These are phyloP conservation scores for Oreonectes daqikongensis DNA, from an alignment of 2,797 vertebrate genomes.

Conservation along the genomic window DNA sequence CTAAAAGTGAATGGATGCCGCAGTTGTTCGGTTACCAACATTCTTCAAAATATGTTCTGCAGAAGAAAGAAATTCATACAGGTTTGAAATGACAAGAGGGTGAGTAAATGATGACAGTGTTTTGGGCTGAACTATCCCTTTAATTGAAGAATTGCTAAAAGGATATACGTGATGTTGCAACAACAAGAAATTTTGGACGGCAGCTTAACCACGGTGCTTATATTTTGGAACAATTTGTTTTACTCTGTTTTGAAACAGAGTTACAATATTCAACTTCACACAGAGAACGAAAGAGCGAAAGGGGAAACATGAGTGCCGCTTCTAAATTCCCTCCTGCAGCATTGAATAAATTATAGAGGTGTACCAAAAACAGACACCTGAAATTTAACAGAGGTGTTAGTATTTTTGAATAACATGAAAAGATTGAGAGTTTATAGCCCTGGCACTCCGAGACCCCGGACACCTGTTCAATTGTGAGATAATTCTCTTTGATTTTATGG, in stretches of 20 bases:
- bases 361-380: constrained; percentile 9
- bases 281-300: not conserved
- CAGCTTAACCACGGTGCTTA: not conserved
- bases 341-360: not conserved
- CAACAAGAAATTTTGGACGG: too few species aligned
- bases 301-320: not conserved
- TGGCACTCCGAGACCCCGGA: constrained; percentile 38
- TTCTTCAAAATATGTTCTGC: too few species aligned
- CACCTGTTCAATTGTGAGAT: constrained; percentile 60
- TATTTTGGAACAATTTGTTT: too few species aligned
- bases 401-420: constrained; percentile 28
- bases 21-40: too few species aligned
- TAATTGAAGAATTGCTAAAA: too few species aligned
- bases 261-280: not conserved
- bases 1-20: too few species aligned
- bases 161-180: too few species aligned
- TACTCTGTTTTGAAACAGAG: too few species aligned
- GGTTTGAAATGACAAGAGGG: too few species aligned
- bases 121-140: too few species aligned
- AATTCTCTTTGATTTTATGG: constrained; percentile 63
- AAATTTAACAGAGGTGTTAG: constrained; percentile 25
- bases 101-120: not conserved
- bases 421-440: constrained; percentile 27
- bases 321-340: not conserved
- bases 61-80: too few species aligned